Evolutionary conservation across 2,113 vertebrate genomes (phyloP), one percentile per base, ranked within the genome.

Genomic region (Vulpes vulpes): DNA sequence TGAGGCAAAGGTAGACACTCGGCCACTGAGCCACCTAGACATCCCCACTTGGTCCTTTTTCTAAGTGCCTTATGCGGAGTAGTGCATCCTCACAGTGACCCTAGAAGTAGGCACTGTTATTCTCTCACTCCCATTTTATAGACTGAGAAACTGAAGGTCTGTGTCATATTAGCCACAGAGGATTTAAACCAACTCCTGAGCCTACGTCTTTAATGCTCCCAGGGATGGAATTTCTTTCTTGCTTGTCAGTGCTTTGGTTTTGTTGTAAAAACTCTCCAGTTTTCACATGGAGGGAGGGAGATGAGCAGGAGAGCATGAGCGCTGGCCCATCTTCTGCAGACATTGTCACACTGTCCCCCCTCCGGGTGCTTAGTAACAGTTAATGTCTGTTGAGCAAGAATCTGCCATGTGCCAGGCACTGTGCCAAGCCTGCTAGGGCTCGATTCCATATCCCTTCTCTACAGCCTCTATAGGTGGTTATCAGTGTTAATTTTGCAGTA

Each of bases 21-120:
- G 4, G 4, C 38, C 38, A 43, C 38, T 43, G 38, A 43, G 38
- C 38, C 38, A 43, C 38, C 38, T 43, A 7, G 43, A 43, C 43
- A 43, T 43, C 43, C 43, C 43, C 12, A 20, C 60, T 4, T 3
- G 53, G 10, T 49, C 30, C 2, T 81, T 67, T 65, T 25, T 73
- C 43, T 5, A 23, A 85, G 30, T 17, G 22, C 15, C 35, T 53
- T 32, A 2, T 38, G 0, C 0, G 5, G 35, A 65, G 17, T 3
- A 43, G 79, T 12, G 5, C 30, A 8, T 32, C 76, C 62, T 20
- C 79, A 7, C 5, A 0, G 0, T n/a, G 79, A 51, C 57, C 79
- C 55, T 73, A 4, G 3, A 51, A 80, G 81, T 0, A 0, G 84
- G 8, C 64, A 0, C 53, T 11, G 1, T 22, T 23, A 0, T 59